Evolutionary conservation across 37 sponge, comb jelly and placozoan species (phyloP).

Genomic region (Spongilla lacustris): DNA sequence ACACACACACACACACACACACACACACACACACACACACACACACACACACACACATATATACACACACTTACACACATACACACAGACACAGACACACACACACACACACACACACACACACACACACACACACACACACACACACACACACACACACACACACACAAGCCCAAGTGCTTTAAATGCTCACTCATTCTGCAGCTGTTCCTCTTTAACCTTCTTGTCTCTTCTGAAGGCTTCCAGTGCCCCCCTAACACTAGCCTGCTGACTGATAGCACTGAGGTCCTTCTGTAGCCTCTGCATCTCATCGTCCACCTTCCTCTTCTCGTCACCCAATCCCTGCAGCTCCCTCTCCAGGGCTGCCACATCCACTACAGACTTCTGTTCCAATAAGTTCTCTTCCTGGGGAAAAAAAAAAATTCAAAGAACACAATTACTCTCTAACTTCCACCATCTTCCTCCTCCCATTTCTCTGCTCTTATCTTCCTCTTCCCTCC

Average conservation of each 20-base stretch:
- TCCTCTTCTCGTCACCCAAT: conserved; percentile 44
- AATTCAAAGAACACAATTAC: background rate
- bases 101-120: background rate
- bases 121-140: background rate
- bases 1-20: too few relatives aligned
- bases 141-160: background rate
- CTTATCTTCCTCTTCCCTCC: background rate
- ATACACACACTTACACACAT: background rate
- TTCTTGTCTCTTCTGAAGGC: conserved; percentile 62
- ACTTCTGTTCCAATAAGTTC: conserved; percentile 49
- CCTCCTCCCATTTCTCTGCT: background rate
- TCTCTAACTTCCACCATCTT: too few relatives aligned
- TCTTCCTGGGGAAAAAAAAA: conserved; percentile 34
- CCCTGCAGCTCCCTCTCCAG: conserved; percentile 43
- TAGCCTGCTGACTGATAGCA: conserved; percentile 65
- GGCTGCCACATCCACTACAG: conserved; percentile 30
- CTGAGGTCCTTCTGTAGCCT: conserved; percentile 67
- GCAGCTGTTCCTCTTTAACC: conserved; percentile 57
- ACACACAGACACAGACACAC: background rate
- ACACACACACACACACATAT: background rate
- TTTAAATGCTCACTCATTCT: conserved; percentile 55
- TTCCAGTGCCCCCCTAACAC: conserved; percentile 75
- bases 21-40: too few relatives aligned
- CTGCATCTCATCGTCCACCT: conserved; percentile 18
- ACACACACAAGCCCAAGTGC: background rate